These are phyloP conservation scores for Caradrina kadenii DNA, from an alignment of 2,888 invertebrate genomes.

Conservation along the genomic window DNA sequence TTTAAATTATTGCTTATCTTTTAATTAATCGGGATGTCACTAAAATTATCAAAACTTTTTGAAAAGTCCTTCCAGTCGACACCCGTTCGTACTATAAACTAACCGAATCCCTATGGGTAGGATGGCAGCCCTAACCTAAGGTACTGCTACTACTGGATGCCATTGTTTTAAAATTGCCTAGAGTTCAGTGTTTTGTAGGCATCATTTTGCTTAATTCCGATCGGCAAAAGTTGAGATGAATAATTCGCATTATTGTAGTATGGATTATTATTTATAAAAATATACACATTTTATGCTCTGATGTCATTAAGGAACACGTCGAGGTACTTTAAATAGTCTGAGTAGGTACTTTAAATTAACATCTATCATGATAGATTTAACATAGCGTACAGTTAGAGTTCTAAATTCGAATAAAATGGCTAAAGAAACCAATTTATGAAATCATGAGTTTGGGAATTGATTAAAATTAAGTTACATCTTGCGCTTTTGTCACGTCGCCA, in stretches of 20 bases:
- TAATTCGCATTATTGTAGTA: neutral
- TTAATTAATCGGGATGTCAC: too few species aligned
- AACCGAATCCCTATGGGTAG: too few species aligned
- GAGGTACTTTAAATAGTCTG: too few species aligned
- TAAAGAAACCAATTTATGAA: neutral
- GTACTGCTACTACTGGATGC: neutral
- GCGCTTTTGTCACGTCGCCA: neutral
- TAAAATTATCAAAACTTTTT: too few species aligned
- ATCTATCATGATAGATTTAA: neutral
- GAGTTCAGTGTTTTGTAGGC: conserved; percentile 2
- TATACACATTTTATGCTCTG: neutral
- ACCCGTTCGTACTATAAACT: too few species aligned
- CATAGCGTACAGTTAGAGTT: too few species aligned
- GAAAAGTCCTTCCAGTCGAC: too few species aligned
- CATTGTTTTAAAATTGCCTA: neutral
- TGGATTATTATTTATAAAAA: neutral
- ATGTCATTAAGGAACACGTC: conserved; percentile 22
- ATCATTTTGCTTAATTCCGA: conserved; percentile 2
- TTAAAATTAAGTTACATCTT: too few species aligned
- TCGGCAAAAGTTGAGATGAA: conserved; percentile 9
- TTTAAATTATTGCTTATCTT: too few species aligned
- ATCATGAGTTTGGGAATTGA: neutral
- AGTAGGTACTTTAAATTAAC: neutral
- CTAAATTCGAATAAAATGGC: neutral
- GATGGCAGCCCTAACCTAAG: too few species aligned